These are phyloP conservation scores for Lochmaea capreae DNA, from an alignment of 2,888 invertebrate species.

Conservation along the genomic window DNA sequence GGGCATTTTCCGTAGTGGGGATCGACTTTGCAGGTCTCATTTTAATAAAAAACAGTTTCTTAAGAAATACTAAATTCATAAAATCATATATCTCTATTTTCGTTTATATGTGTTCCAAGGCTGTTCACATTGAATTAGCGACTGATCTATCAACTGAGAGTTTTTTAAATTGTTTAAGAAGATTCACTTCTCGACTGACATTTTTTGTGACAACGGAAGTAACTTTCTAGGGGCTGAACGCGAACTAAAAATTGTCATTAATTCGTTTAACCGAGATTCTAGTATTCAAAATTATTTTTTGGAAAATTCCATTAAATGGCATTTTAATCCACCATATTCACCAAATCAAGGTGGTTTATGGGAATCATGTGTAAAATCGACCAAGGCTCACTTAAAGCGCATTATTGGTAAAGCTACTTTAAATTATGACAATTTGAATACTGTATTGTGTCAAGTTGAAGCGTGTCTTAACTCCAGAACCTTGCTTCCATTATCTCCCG, in stretches of 20 bases:
- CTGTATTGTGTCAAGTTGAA: constrained; percentile 1
- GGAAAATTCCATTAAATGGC: constrained; percentile 1
- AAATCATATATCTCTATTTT: not conserved
- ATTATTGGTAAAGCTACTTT: constrained; percentile 7
- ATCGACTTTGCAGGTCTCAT: no score
- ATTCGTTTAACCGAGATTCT: not conserved
- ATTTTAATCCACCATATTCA: not conserved
- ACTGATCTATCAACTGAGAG: not conserved
- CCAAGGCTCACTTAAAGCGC: not conserved
- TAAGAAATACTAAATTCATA: not conserved
- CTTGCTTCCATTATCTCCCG: constrained; percentile 2
- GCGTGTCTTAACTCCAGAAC: constrained; percentile 9
- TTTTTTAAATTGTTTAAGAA: constrained; percentile 1
- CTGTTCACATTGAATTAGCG: not conserved
- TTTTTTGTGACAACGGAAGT: not conserved
- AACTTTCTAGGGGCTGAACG: not conserved
- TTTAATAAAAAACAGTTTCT: not conserved
- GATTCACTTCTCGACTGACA: not conserved
- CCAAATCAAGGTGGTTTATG: not conserved
- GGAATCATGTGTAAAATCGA: constrained; percentile 12
- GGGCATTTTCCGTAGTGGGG: no score
- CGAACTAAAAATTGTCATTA: not conserved
- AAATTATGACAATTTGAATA: constrained; percentile 8
- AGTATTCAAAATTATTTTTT: not conserved
- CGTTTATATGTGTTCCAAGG: not conserved